These are phyloP conservation scores for Zaprionus africanus DNA, from an alignment of 1,140 invertebrate genomes.

Conservation along the genomic window DNA sequence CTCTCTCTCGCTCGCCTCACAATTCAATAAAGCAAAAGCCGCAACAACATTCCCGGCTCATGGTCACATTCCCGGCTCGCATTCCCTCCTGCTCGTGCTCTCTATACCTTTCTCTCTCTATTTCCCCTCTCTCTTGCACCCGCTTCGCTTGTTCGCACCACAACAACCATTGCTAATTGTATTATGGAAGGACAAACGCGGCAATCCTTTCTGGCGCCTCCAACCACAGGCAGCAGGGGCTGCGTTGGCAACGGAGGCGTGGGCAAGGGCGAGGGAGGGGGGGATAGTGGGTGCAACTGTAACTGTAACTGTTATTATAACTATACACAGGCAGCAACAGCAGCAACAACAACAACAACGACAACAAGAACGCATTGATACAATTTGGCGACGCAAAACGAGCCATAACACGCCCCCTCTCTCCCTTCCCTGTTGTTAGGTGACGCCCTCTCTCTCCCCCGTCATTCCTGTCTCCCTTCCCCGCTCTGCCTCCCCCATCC, in stretches of 20 bases:
- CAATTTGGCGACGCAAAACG: constrained; percentile 29
- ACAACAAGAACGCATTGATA: constrained; percentile 20
- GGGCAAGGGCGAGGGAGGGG: neutral
- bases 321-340: constrained; percentile 22
- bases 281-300: neutral
- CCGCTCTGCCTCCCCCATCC: constrained; percentile 21
- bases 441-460: too few species aligned
- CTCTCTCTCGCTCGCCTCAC: neutral
- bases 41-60: constrained; percentile 35
- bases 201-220: constrained; percentile 48
- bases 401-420: too few species aligned
- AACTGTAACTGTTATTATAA: constrained; percentile 32
- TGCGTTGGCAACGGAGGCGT: too few species aligned
- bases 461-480: constrained; percentile 4
- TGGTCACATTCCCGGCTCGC: constrained; percentile 6
- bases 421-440: neutral
- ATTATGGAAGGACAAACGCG: constrained; percentile 35
- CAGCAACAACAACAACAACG: constrained; percentile 5
- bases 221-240: constrained; percentile 30
- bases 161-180: constrained; percentile 54
- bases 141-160: neutral
- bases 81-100: neutral
- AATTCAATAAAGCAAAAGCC: constrained; percentile 51
- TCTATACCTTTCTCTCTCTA: neutral
- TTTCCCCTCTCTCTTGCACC: neutral